Percentiles rank a stretch among this genome's conserved stretches.
Conservation (phyloP, 2,797 vertebrate genomes). For the Siniperca obscura region DNA sequence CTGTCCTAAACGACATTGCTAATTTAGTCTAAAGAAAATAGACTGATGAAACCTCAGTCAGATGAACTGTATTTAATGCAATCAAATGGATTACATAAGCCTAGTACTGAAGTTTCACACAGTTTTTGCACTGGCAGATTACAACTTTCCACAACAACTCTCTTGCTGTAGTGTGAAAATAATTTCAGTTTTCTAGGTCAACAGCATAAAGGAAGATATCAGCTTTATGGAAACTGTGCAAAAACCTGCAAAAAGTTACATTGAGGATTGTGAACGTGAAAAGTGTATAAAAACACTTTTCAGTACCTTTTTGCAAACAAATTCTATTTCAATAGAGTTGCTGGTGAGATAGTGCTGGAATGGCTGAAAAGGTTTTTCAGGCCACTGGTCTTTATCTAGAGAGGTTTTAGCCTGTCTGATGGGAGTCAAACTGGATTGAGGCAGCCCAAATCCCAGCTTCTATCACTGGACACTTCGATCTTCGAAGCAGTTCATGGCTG, state of each 20-base stretch:
- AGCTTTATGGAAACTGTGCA: not conserved
- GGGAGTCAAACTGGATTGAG: constrained; percentile 19
- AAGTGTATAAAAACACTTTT: not conserved
- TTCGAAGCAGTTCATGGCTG: not conserved
- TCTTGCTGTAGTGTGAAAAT: not conserved
- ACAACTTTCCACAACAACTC: not conserved
- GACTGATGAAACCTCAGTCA: not conserved
- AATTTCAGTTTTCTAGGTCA: not conserved
- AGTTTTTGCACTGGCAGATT: constrained; percentile 6
- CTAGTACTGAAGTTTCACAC: not conserved
- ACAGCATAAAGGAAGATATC: not conserved
- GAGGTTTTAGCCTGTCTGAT: constrained; percentile 10
- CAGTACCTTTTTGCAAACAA: not conserved
- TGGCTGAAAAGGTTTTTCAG: constrained; percentile 23
- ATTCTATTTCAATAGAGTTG: not conserved
- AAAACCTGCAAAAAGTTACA: not conserved
- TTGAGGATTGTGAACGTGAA: not conserved
- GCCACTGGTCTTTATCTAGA: constrained; percentile 29
- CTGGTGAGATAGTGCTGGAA: constrained; percentile 23
- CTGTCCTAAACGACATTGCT: not conserved
- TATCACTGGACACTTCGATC: constrained; percentile 5
- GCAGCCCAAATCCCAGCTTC: constrained; percentile 1
- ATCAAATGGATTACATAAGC: not conserved
- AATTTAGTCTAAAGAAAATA: not conserved
- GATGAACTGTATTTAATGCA: not conserved